Conservation (phyloP, 2,888 invertebrate species). For the Epinotia demarniana region DNA sequence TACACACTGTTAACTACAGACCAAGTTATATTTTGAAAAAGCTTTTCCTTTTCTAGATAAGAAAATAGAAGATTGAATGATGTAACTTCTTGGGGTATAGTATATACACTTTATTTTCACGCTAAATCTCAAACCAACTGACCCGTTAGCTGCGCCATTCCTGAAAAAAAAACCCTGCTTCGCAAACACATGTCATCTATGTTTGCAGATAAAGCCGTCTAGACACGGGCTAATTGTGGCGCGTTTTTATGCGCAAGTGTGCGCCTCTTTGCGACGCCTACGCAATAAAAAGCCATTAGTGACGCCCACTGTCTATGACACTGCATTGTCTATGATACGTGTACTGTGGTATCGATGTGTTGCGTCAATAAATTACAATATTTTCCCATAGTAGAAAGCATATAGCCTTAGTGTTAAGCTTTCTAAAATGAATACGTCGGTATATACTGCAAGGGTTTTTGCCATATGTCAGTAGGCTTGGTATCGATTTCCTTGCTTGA, state of each 20-base stretch:
- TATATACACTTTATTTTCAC: neutral
- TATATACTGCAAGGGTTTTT: neutral
- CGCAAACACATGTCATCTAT: slow-evolving; percentile 52
- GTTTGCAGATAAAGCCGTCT: slow-evolving; percentile 60
- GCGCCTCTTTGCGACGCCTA: slow-evolving; percentile 51
- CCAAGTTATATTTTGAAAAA: no score
- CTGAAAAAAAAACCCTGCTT: slow-evolving; percentile 34
- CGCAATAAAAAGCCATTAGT: slow-evolving; percentile 45
- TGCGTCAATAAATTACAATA: slow-evolving; percentile 38
- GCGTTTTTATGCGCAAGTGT: slow-evolving; percentile 49
- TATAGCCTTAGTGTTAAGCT: neutral
- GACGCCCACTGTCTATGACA: slow-evolving; percentile 40
- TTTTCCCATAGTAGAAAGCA: slow-evolving; percentile 4
- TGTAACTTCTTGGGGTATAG: no score
- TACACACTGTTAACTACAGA: no score
- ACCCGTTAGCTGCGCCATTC: neutral
- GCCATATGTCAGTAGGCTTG: neutral
- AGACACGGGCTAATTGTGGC: slow-evolving; percentile 61
- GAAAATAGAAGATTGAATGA: no score
- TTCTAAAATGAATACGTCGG: neutral
- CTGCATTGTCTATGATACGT: slow-evolving; percentile 28
- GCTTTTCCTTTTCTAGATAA: no score
- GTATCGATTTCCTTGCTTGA: neutral
- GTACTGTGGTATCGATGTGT: slow-evolving; percentile 14
- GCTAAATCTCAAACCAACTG: slow-evolving; percentile 11